Conservation (phyloP, 2,888 invertebrate genomes). For the Exephanes ischioxanthus region DNA sequence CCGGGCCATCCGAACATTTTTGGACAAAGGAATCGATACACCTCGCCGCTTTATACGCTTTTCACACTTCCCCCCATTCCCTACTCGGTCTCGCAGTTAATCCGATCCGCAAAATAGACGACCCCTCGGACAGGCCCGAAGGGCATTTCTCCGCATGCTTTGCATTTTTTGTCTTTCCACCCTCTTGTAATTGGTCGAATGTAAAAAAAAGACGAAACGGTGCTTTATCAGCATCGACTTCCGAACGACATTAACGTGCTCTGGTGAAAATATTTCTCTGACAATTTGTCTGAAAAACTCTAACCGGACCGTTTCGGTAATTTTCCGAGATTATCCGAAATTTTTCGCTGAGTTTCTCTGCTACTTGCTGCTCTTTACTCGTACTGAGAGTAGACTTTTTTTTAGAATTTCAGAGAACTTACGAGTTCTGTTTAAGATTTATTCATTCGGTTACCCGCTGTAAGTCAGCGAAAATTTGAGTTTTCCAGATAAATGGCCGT, state of each 20-base stretch:
- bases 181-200: constrained; percentile 1
- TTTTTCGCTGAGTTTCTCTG: no score
- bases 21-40: constrained; percentile 60
- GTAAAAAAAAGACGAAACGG: neutral
- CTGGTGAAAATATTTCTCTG: no score
- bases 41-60: constrained; percentile 45
- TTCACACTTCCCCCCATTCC: constrained; percentile 3
- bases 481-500: no score
- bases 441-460: no score
- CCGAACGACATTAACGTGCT: neutral
- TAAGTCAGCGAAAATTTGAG: no score
- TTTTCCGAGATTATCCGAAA: no score
- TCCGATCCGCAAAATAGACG: constrained; percentile 16
- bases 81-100: neutral
- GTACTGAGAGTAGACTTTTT: no score
- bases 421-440: no score
- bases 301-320: no score
- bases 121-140: neutral
- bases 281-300: no score
- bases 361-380: no score
- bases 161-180: neutral
- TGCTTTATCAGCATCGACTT: neutral
- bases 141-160: constrained; percentile 1
- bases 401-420: no score
- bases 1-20: constrained; percentile 2